A percentile compares a stretch with the other conserved stretches of the same genome.
phyloP scores from a whole-genome alignment of 2,113 vertebrate species.

The Corythaeola cristata region DNA sequence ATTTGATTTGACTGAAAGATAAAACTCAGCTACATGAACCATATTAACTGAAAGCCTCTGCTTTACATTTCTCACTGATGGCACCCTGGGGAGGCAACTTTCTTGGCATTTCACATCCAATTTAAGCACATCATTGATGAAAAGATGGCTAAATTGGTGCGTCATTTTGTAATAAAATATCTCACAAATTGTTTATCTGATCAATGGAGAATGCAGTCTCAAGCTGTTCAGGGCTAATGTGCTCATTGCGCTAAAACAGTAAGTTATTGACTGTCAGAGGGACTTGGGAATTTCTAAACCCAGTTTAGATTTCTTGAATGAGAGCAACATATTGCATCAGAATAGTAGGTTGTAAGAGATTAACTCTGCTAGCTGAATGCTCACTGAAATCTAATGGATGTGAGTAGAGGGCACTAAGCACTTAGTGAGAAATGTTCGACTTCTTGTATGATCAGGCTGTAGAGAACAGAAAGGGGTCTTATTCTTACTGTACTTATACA shows the following conservation, averaged over 20 bases:
- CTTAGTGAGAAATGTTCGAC: background rate
- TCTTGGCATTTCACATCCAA: constrained; percentile 76
- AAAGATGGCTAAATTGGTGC: constrained; percentile 73
- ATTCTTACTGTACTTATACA: background rate
- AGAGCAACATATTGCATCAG: constrained; percentile 1
- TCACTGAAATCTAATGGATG: constrained; percentile 30
- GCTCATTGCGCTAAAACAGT: constrained; percentile 82
- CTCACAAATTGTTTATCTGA: constrained; percentile 86
- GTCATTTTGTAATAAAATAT: constrained; percentile 80
- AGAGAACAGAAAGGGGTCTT: background rate
- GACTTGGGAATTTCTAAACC: constrained; percentile 64
- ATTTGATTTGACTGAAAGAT: constrained; percentile 73
- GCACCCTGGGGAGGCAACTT: constrained; percentile 76
- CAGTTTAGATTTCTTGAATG: constrained; percentile 70
- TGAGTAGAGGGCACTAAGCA: background rate
- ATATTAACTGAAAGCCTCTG: constrained; percentile 65
- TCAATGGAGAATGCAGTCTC: constrained; percentile 84
- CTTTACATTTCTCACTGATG: constrained; percentile 75
- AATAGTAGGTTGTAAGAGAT: background rate
- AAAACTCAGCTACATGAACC: constrained; percentile 39
- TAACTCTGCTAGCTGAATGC: background rate
- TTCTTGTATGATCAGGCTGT: background rate
- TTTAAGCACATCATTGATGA: constrained; percentile 79
- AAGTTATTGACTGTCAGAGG: constrained; percentile 79
- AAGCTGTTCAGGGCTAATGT: constrained; percentile 86